These are phyloP conservation scores for Clarias batrachus DNA, from an alignment of 2,113 vertebrate species.

Conservation along the genomic window DNA sequence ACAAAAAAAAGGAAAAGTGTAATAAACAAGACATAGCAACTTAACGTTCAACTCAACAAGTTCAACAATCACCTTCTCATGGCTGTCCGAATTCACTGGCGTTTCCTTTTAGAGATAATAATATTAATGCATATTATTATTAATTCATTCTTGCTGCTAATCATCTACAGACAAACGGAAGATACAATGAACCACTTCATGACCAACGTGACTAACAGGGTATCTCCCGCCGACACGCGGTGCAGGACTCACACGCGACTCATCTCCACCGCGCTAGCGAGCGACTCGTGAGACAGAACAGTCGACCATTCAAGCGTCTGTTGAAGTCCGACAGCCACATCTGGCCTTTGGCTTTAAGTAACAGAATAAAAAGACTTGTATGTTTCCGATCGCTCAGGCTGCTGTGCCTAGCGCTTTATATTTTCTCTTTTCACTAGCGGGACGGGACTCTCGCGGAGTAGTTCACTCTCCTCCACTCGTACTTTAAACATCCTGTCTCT, in stretches of 20 bases:
- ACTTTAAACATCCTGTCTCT: not conserved
- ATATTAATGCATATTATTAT: not conserved
- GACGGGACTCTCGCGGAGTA: not conserved
- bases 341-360: not conserved
- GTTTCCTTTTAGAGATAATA: not conserved
- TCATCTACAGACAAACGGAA: not conserved
- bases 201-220: not conserved
- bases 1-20: not conserved
- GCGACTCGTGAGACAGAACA: not conserved
- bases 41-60: not conserved
- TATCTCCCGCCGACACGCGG: too few relatives aligned
- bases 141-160: not conserved
- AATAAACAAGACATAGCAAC: not conserved
- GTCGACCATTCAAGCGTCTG: not conserved
- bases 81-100: not conserved
- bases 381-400: not conserved
- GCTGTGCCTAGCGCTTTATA: not conserved
- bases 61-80: not conserved
- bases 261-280: not conserved
- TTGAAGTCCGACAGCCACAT: not conserved
- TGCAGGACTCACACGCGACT: too few relatives aligned
- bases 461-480: not conserved
- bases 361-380: not conserved
- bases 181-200: not conserved
- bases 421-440: not conserved